Base-by-base conservation (phyloP, 2,888 invertebrate species). In the Cantharis lateralis region DNA sequence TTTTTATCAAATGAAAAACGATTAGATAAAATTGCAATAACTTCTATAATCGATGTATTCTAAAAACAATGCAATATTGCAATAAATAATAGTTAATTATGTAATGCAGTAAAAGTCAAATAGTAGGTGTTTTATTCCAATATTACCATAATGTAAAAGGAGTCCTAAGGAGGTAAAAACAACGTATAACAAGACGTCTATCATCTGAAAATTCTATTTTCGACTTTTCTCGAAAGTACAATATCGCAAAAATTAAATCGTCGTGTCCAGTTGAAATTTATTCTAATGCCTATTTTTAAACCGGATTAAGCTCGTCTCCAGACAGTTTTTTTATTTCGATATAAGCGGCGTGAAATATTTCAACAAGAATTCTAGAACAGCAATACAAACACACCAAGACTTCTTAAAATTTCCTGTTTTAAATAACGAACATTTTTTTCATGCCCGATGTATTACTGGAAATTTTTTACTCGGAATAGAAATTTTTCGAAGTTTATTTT, bases 261-360 rank as follows among this genome's bases (percentile, higher is more conserved):
- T 63, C 15, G 62, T 68, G 74, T 70, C 74, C 70, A 64, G 48
- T 61, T 71, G 66, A 48, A 75, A 75, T 75, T 75, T 75, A 75
- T 75, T 77, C 68, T 74, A 77, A 74, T 71, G 15, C 74, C 68
- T 77, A 77, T 77, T 77, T 77, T 74, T 77, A 77, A 77, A 77
- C 77, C 77, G 77, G 77, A 70, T 77, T 77, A 77, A 77, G 70
- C 76, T 70, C 63, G 70, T 69, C 32, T 61, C 68, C 71, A 73
- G 73, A 74, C 73, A 72, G 28, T 77, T 74, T 74, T 26, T 76
- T 74, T 76, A 62, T 13, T 61, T 48, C 32, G 68, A 63, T 64
- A 62, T 63, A 63, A 74, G 61, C 71, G 66, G 74, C 63, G 77
- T 71, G 73, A 77, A 74, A 71, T 77, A 74, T 77, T 71, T 77